Base-by-base conservation (phyloP, 64 coral and sea anemone species). In the Cladopsammia gracilis region DNA sequence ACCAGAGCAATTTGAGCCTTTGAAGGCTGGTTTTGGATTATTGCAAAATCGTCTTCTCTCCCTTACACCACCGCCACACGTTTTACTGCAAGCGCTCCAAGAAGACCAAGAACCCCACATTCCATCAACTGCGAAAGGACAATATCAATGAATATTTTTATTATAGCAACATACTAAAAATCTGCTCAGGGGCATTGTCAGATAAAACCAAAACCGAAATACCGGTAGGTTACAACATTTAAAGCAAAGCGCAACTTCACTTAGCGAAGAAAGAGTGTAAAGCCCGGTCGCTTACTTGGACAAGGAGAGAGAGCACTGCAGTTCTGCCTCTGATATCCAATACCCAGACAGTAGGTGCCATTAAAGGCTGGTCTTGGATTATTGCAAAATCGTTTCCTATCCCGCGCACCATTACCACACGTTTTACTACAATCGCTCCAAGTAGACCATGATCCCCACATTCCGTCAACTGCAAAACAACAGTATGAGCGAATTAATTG, bases 21-120 rank as follows among this genome's bases (percentile, higher is more conserved):
- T 71, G 70, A 73, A 61, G 5, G 64, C 66, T 59, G 79, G 79
- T 64, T 24, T 18, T 24, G 90, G 90, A 18, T 85, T 84, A 22
- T 54, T 43, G 12, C 90, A 92, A 1, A 56, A 83, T 15, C 90
- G 74, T 6, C 7, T 75, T 15, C 90, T 69, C 12, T 79, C 56
- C 34, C 73, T 68, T n/a, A 16, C 58, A 14, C 90, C 90, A 14
- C 20, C 16, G 2, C 61, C 78, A 25, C 90, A 92, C 5, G 67
- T 23, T 19, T 85, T 92, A 20, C 68, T 83, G 51, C 90, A 92
- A 15, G 44, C 1, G 6, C 64, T 46, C 6, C 71, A 92, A 1
- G 0, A 10, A 22, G 64, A 8, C 64, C 67, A 84, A 3, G 6
- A 6, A 50, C 78, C 53, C 77, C 79, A 92, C 25, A 10, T 42